These are phyloP conservation scores for Chrysochloris asiatica DNA, from an alignment of 2,113 vertebrate species.

Conservation along the genomic window DNA sequence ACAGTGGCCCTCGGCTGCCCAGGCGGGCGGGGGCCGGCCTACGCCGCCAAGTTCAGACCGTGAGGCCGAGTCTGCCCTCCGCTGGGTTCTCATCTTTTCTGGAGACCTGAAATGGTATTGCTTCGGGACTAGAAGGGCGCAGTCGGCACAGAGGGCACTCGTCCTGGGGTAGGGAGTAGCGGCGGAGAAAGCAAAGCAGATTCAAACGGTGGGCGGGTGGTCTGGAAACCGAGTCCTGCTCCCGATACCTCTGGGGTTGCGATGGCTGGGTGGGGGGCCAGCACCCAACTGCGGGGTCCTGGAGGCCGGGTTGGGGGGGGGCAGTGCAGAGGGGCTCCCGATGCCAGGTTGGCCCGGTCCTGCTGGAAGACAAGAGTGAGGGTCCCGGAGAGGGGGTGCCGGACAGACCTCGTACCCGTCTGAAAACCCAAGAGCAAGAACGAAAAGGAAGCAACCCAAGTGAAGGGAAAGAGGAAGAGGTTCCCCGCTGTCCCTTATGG, in stretches of 20 bases:
- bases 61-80: slow-evolving; percentile 69
- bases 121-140: slow-evolving; percentile 73
- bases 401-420: slow-evolving; percentile 46
- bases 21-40: slow-evolving; percentile 54
- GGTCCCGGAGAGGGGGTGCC: not conserved
- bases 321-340: not conserved
- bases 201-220: not conserved
- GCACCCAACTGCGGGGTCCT: not conserved
- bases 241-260: not conserved
- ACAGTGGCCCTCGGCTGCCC: slow-evolving; percentile 74
- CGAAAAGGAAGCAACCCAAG: slow-evolving; percentile 22
- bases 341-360: not conserved
- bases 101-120: slow-evolving; percentile 84
- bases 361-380: not conserved
- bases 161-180: not conserved
- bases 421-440: slow-evolving; percentile 66
- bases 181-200: slow-evolving; percentile 3
- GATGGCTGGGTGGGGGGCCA: not conserved
- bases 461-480: not conserved
- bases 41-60: slow-evolving; percentile 72
- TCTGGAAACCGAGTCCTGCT: not conserved
- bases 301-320: not conserved
- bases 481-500: too few relatives aligned
- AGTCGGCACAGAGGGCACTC: not conserved
- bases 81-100: slow-evolving; percentile 44